Evolutionary conservation across 35 echinoderm and acorn worm genomes (phyloP).

Genomic region (Apostichopus parvimensis): DNA sequence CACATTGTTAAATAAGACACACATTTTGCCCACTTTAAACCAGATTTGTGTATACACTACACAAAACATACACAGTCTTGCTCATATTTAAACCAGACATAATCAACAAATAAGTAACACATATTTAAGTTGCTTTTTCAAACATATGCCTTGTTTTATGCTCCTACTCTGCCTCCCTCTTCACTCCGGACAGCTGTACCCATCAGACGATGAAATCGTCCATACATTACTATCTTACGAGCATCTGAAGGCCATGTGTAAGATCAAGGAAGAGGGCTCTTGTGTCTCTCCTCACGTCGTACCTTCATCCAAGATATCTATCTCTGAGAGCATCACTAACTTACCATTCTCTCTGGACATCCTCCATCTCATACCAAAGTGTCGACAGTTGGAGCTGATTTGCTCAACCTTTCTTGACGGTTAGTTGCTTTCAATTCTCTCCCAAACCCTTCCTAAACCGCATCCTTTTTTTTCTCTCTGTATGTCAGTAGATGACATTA

Average conservation of each 20-base stretch:
- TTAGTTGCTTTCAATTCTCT: background rate
- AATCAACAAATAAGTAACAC: no score
- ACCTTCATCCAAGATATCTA: slow-evolving; percentile 6
- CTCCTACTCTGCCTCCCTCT: background rate
- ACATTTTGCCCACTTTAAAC: no score
- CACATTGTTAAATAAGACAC: no score
- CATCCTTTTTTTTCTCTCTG: background rate
- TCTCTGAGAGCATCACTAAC: slow-evolving; percentile 72
- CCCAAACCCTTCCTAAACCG: no score
- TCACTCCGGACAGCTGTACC: slow-evolving; percentile 62
- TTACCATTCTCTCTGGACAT: slow-evolving; percentile 79
- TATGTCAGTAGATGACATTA: no score
- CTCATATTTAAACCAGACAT: no score
- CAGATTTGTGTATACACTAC: no score
- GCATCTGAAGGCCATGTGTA: slow-evolving; percentile 78
- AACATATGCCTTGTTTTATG: no score
- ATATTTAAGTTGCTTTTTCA: no score
- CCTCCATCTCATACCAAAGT: slow-evolving; percentile 78
- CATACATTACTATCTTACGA: slow-evolving; percentile 86
- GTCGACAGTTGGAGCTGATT: slow-evolving; percentile 76
- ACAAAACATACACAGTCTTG: no score
- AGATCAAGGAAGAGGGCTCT: background rate
- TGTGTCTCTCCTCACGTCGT: slow-evolving; percentile 27
- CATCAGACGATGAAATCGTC: slow-evolving; percentile 81
- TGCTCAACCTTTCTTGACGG: slow-evolving; percentile 86